These are phyloP conservation scores for Ceyx cyanopectus DNA, from an alignment of 2,113 vertebrate species.

Conservation along the genomic window DNA sequence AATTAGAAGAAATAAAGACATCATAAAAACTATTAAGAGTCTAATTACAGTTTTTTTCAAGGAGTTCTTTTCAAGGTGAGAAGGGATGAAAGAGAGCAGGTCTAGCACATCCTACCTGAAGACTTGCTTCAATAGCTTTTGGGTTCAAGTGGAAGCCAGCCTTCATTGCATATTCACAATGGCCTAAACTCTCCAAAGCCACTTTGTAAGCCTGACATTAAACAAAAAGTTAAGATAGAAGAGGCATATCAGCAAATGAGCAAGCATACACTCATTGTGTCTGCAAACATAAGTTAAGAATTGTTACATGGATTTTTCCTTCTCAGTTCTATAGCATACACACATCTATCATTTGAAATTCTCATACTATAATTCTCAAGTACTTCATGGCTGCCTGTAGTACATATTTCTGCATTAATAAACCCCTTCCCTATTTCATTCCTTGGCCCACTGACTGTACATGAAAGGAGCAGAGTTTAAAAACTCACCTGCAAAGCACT, in stretches of 20 bases:
- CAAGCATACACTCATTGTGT: neutral
- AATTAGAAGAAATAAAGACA: neutral
- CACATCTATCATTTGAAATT: neutral
- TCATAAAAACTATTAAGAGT: neutral
- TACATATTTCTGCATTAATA: neutral
- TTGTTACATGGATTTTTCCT: neutral
- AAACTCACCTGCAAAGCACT: constrained; percentile 90
- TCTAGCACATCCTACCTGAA: constrained; percentile 84
- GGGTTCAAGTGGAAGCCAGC: constrained; percentile 96
- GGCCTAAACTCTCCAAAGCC: constrained; percentile 94
- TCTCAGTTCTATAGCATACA: neutral
- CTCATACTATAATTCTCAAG: neutral
- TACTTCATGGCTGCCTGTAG: neutral
- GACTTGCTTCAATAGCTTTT: constrained; percentile 92
- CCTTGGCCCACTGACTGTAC: neutral
- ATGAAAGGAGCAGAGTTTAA: neutral
- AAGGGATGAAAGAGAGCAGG: neutral
- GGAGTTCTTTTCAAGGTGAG: neutral
- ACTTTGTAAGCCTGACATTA: constrained; percentile 88
- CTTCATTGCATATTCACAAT: constrained; percentile 97
- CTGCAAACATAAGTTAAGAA: neutral
- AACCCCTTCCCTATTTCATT: neutral
- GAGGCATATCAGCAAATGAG: neutral
- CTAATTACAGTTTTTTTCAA: neutral
- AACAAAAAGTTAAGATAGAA: neutral